Evolutionary conservation across 37 sponge, comb jelly and placozoan genomes (phyloP).

Genomic region (Theonella swinhoei): DNA sequence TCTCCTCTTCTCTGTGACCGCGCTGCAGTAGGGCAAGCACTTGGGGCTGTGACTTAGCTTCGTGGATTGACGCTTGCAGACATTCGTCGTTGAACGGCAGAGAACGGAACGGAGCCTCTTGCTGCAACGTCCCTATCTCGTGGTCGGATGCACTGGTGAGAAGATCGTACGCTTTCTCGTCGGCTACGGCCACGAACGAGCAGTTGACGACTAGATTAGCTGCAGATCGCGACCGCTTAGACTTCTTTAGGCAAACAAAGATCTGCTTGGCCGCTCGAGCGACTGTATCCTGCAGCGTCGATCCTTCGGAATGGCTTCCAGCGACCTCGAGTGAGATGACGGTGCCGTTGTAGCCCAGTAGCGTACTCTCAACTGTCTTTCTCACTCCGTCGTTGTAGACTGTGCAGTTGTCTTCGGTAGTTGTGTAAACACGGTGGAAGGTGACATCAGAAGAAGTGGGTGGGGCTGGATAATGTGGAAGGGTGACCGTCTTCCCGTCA

Average conservation of each 20-base stretch:
- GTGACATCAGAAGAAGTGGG: slow-evolving; percentile 21
- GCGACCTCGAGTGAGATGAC: slow-evolving; percentile 51
- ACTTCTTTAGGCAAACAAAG: slow-evolving; percentile 54
- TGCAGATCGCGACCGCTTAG: slow-evolving; percentile 19
- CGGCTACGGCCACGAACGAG: slow-evolving; percentile 38
- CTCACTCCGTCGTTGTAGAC: slow-evolving; percentile 50
- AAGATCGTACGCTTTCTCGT: slow-evolving; percentile 63
- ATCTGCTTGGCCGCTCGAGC: slow-evolving; percentile 64
- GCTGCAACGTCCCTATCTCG: neutral
- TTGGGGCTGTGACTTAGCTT: slow-evolving; percentile 19
- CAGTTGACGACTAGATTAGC: slow-evolving; percentile 67
- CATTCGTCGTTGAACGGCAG: slow-evolving; percentile 4
- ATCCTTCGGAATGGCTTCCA: neutral
- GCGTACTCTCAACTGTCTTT: slow-evolving; percentile 65
- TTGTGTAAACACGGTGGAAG: slow-evolving; percentile 43
- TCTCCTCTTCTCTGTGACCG: slow-evolving; percentile 25
- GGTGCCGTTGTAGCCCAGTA: slow-evolving; percentile 79
- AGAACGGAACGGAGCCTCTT: neutral
- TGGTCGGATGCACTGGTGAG: slow-evolving; percentile 11
- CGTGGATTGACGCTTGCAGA: slow-evolving; percentile 4
- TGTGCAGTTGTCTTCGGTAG: neutral
- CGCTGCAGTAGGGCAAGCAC: slow-evolving; percentile 18
- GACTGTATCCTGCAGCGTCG: neutral
- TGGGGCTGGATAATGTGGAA: slow-evolving; percentile 48
- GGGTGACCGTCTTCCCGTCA: neutral